Base-by-base conservation (phyloP, 2,888 invertebrate genomes). In the Allygus modestus region DNA sequence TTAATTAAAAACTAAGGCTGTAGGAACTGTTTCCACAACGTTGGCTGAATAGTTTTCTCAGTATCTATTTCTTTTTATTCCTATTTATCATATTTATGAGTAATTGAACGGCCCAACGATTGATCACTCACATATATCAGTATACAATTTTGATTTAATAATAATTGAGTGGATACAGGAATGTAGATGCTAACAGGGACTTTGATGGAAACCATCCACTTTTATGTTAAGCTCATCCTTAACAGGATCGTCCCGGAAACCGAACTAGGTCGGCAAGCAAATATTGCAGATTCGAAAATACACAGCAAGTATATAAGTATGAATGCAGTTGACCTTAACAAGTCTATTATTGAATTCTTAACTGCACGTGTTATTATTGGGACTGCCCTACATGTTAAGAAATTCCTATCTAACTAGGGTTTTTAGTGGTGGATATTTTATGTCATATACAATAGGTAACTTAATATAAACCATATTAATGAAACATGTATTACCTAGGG, bases 221-320 rank as follows among this genome's bases (percentile, higher is more conserved):
- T 65, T 65, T 28, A 65, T 65, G 65, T 28, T 28, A 65, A 65
- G 65, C 65, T 65, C 54, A 23, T 5, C 28, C 31, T 28, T n/a
- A 65, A 20, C 15, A 54, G 5, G 4, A 7, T 4, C 2, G 15
- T 65, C 65, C 17, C 65, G 54, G 54, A 54, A 54, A 23, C 54
- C 20, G 15, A 65, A 15, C 28, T 65, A 65, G 65, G 65, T 65
- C 65, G 65, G 15, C 0, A 12, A 31, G 28, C 17, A n/a, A 31
- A 65, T 65, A 28, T 65, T 31, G 58, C 23, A 26, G 65, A 15
- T 65, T 65, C 15, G 31, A 15, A 65, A 28, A 65, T 31, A 65
- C 65, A 65, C 12, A 58, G 65, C 65, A 65, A 58, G 0, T 31
- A 65, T 65, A 9, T 65, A 65, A 65, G 65, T 65, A 65, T 28